Conservation (phyloP, 2,888 invertebrate species). For the Fissipunctia ypsillon region DNA sequence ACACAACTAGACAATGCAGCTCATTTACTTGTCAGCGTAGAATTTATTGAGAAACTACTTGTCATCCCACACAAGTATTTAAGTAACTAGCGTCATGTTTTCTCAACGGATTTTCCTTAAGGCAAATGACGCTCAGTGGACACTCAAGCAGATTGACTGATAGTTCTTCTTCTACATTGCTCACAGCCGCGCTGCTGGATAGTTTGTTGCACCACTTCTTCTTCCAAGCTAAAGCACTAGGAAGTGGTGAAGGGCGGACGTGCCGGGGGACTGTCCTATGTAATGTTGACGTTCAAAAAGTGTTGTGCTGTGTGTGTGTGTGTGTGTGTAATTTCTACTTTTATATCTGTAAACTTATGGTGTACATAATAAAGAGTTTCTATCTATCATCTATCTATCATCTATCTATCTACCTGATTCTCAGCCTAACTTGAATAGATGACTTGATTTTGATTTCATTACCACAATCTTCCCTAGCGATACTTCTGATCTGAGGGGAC, state of each 20-base stretch:
- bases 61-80: slow-evolving; percentile 10
- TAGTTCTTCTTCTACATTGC: too few relatives aligned
- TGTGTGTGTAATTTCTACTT: too few relatives aligned
- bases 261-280: background rate
- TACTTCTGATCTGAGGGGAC: background rate
- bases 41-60: slow-evolving; percentile 20
- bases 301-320: too few relatives aligned
- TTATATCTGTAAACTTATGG: too few relatives aligned
- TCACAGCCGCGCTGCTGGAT: background rate
- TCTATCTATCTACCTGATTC: too few relatives aligned
- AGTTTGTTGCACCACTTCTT: background rate
- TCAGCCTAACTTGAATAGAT: background rate
- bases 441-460: background rate
- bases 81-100: slow-evolving; percentile 14
- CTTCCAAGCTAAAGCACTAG: background rate
- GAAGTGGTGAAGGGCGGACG: background rate
- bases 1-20: background rate
- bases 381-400: too few relatives aligned
- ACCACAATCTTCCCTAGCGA: background rate
- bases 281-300: background rate
- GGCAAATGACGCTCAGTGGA: background rate
- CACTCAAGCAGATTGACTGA: slow-evolving; percentile 18
- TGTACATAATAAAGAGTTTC: too few relatives aligned
- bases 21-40: background rate
- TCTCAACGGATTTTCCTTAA: slow-evolving; percentile 16